These are phyloP conservation scores for Nephrocerus scutellatus DNA, from an alignment of 2,888 invertebrate genomes.

Conservation along the genomic window DNA sequence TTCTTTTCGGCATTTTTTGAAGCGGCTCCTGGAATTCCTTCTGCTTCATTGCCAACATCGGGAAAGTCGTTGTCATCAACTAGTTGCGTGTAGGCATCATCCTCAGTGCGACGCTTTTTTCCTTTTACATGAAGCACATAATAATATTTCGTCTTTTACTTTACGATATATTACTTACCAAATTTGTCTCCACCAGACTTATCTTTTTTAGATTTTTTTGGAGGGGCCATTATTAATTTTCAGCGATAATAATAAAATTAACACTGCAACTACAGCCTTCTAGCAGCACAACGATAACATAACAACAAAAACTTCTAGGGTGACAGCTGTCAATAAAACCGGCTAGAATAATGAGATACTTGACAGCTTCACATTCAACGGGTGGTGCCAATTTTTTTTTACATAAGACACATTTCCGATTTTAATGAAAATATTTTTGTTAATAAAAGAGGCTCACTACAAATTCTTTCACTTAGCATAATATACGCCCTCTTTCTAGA, in stretches of 20 bases:
- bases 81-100: constrained; percentile 54
- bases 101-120: constrained; percentile 54
- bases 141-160: constrained; percentile 16
- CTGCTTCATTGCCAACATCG: constrained; percentile 37
- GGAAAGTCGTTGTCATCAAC: constrained; percentile 49
- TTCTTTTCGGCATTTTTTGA: constrained; percentile 79
- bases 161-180: constrained; percentile 36
- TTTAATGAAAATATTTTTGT: no score
- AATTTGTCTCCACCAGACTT: constrained; percentile 39
- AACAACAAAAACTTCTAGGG: no score
- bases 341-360: no score
- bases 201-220: constrained; percentile 46
- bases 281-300: no score
- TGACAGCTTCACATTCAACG: no score
- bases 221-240: constrained; percentile 38
- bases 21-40: constrained; percentile 69
- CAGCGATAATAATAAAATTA: background rate
- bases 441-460: no score
- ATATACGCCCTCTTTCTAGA: no score
- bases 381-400: no score
- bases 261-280: background rate
- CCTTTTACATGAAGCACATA: constrained; percentile 36
- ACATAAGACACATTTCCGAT: no score
- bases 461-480: no score
- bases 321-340: no score